Evolutionary conservation across 2,113 vertebrate genomes (phyloP), one percentile per base, ranked within the genome.

Genomic region (Heterotis niloticus): DNA sequence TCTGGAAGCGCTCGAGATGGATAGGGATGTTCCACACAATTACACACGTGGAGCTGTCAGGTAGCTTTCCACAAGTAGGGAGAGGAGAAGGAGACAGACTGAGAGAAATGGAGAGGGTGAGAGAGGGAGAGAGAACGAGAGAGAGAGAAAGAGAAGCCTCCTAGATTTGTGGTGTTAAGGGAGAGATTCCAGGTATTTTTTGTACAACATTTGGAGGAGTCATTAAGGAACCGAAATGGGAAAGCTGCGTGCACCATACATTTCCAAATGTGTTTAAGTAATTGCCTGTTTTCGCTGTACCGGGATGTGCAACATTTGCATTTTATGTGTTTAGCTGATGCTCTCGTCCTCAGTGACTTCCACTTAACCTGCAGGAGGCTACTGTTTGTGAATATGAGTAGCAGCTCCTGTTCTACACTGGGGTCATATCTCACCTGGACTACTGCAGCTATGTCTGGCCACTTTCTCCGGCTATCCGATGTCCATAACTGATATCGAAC

Each of bases 1-100:
- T 64, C 75, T 23, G 5, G 65, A 77, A 18, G 29, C 71, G 75
- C 74, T 69, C 78, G 10, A 72, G 85, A 72, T 23, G 78, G 80
- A 70, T 44, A 76, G 62, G 86, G 80, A 86, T 83, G 84, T 85
- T 81, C 82, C 75, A 4, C 75, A 5, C 78, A 64, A 80, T 81
- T 87, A 86, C 80, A 68, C 75, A 84, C 79, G 77, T 54, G 65
- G 28, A 77, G 84, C 83, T 78, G 70, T 80, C 73, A 69, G 73
- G 80, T 78, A 79, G 65, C 34, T 11, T 51, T 75, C 79, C 81
- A 70, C 79, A 23, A 57, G 73, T 44, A 60, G 9, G 11, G 1
- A 7, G 7, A 44, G 7, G 34, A 44, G 34, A 44, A 7, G 3
- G 24, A 57, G 52, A 57, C 1, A 1, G 0, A 12, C 52, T 71